Evolutionary conservation across 1,140 invertebrate species (phyloP).

Genomic region (Ceratosolen fusciceps): DNA sequence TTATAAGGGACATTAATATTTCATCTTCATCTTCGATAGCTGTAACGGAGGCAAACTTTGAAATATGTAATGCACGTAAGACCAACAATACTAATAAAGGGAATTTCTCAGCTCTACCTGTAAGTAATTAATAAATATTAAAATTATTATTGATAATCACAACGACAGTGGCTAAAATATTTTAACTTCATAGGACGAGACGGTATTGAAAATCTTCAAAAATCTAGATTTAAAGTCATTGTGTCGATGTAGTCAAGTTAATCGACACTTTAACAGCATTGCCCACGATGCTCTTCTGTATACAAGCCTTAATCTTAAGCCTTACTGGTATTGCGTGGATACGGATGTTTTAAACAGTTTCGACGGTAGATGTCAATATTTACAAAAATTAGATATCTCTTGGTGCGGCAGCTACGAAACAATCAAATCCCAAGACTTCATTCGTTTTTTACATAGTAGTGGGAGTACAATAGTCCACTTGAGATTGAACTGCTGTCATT

Average conservation of each 20-base stretch:
- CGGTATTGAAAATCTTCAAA: slow-evolving; percentile 80
- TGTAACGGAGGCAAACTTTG: slow-evolving; percentile 45
- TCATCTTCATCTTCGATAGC: slow-evolving; percentile 55
- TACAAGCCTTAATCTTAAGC: slow-evolving; percentile 83
- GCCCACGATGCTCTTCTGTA: slow-evolving; percentile 84
- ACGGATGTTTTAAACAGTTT: slow-evolving; percentile 72
- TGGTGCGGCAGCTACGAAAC: slow-evolving; percentile 87
- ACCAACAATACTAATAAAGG: slow-evolving; percentile 57
- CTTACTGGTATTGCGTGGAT: slow-evolving; percentile 78
- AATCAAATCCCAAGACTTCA: slow-evolving; percentile 74
- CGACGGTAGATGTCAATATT: slow-evolving; percentile 75
- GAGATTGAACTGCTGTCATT: slow-evolving; percentile 82
- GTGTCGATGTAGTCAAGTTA: slow-evolving; percentile 82
- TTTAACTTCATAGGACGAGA: slow-evolving; percentile 75
- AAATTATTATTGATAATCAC: no score
- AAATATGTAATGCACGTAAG: slow-evolving; percentile 10
- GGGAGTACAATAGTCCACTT: slow-evolving; percentile 79
- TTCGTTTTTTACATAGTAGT: slow-evolving; percentile 77
- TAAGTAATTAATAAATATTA: slow-evolving; percentile 54
- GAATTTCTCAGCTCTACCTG: slow-evolving; percentile 67
- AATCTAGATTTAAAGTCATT: slow-evolving; percentile 86
- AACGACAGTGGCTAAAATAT: no score
- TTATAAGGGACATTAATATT: slow-evolving; percentile 64
- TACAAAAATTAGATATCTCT: slow-evolving; percentile 86
- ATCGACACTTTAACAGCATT: slow-evolving; percentile 80